Percentiles rank a stretch among this genome's conserved stretches.
Evolutionary conservation across 1,140 invertebrate species (phyloP).

Genomic region (Choristoneura fumiferana): DNA sequence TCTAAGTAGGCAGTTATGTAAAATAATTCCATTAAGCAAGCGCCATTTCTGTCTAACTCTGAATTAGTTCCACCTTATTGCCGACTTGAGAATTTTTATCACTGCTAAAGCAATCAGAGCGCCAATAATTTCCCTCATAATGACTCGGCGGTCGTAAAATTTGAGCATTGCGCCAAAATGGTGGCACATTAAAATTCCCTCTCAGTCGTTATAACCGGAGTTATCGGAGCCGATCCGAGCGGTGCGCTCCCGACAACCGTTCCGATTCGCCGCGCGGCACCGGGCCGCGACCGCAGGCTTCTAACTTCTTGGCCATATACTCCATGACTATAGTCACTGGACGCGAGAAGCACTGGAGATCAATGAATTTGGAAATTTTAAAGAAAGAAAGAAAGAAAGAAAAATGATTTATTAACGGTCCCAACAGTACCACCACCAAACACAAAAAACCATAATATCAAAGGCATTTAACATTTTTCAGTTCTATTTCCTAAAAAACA

Average conservation of each 20-base stretch:
- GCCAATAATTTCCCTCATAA: slow-evolving; percentile 78
- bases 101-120: slow-evolving; percentile 76
- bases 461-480: too few relatives aligned
- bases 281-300: too few relatives aligned
- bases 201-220: slow-evolving; percentile 74
- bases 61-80: slow-evolving; percentile 77
- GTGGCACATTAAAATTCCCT: slow-evolving; percentile 77
- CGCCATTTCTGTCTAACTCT: slow-evolving; percentile 57
- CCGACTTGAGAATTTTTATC: slow-evolving; percentile 77
- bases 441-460: too few relatives aligned
- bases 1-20: slow-evolving; percentile 27
- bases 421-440: too few relatives aligned
- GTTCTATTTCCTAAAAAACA: too few relatives aligned
- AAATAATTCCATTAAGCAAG: slow-evolving; percentile 48
- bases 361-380: too few relatives aligned
- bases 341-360: too few relatives aligned
- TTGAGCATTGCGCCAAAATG: slow-evolving; percentile 78
- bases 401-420: too few relatives aligned
- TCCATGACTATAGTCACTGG: too few relatives aligned
- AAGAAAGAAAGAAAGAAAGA: too few relatives aligned
- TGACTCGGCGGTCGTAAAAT: slow-evolving; percentile 75
- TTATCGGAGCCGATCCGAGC: slow-evolving; percentile 44
- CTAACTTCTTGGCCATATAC: too few relatives aligned
- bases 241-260: slow-evolving; percentile 20
- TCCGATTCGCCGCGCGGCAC: slow-evolving; percentile 40